Base-by-base conservation (phyloP, 2,888 invertebrate genomes). In the Odontocolon sp. region DNA sequence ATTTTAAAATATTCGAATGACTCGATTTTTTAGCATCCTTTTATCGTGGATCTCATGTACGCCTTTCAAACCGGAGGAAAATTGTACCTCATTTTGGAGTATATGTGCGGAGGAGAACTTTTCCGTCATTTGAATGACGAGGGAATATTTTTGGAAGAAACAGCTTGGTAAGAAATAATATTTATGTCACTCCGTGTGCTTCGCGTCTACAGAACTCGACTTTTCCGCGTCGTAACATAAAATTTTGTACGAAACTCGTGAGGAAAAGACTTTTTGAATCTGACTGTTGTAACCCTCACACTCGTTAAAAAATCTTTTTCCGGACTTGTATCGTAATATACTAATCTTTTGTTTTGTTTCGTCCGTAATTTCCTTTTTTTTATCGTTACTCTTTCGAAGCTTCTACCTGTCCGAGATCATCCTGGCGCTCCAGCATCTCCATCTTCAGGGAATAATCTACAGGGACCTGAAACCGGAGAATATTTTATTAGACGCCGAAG, bases 381-480 rank as follows among this genome's bases (percentile, higher is more conserved):
- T 21, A n/a, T 4, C 26, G 9, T 9, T 21, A 36, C 6, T 63
- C 54, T 64, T 77, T 81, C 57, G 6, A 77, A 87, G 88, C 84
- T 95, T 95, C 88, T 95, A 95, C 87, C 88, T 95, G 59, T 92
- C 94, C 0, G 95, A 95, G 91, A 95, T 95, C 78, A 93, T 94
- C 64, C 90, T 95, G 80, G 95, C 95, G 6, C 91, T 95, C 72
- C 94, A 95, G 86, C 95, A 95, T 91, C 91, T 95, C 40, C 95
- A 95, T 88, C 88, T 90, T 68, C 92, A 92, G 85, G 92, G 95
- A 68, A 95, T 95, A 82, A 94, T 95, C 84, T 95, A 88, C 73
- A 94, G 97, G 91, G 99, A 99, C 92, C 93, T 99, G 86, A 99
- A 99, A 91, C 99, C 99, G 79, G 99, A 99, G 92, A 99, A 99